Conservation (phyloP, 2,888 invertebrate species). For the Encarsia formosa region DNA sequence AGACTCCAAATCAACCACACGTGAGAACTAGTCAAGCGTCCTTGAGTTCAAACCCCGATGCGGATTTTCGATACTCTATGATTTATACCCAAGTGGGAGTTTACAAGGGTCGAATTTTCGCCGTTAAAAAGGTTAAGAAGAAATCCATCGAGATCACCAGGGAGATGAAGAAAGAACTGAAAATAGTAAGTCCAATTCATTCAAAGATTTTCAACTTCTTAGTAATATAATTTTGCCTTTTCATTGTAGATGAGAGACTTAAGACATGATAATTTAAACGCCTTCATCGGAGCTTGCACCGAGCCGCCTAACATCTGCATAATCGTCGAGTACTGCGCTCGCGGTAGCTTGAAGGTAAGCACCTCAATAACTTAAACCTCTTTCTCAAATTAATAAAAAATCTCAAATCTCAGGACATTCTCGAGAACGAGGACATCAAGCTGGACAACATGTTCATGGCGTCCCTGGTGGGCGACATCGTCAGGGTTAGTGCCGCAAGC, state of each 20-base stretch:
- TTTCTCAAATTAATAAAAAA: no score
- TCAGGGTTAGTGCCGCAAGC: slow-evolving; percentile 64
- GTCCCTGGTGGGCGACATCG: slow-evolving; percentile 89
- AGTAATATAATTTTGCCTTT: neutral
- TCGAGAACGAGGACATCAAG: slow-evolving; percentile 93
- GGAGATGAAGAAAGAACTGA: slow-evolving; percentile 88
- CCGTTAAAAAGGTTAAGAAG: slow-evolving; percentile 80
- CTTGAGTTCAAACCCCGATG: slow-evolving; percentile 85
- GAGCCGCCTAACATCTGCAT: slow-evolving; percentile 88
- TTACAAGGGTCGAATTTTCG: slow-evolving; percentile 81
- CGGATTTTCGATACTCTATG: slow-evolving; percentile 84
- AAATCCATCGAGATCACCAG: slow-evolving; percentile 84
- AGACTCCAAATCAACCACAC: slow-evolving; percentile 37
- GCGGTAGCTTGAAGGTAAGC: slow-evolving; percentile 86
- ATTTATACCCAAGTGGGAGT: slow-evolving; percentile 88
- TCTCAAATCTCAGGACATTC: slow-evolving; percentile 66
- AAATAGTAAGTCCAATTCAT: slow-evolving; percentile 63
- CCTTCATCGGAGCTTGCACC: slow-evolving; percentile 88
- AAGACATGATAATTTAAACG: slow-evolving; percentile 86
- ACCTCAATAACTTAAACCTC: no score
- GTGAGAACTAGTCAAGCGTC: slow-evolving; percentile 86
- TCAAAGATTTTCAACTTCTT: no score
- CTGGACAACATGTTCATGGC: slow-evolving; percentile 95
- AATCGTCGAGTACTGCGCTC: slow-evolving; percentile 82
- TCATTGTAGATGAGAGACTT: slow-evolving; percentile 75